phyloP scores from a whole-genome alignment of 2,797 vertebrate species.

The Naso thynnoides region DNA sequence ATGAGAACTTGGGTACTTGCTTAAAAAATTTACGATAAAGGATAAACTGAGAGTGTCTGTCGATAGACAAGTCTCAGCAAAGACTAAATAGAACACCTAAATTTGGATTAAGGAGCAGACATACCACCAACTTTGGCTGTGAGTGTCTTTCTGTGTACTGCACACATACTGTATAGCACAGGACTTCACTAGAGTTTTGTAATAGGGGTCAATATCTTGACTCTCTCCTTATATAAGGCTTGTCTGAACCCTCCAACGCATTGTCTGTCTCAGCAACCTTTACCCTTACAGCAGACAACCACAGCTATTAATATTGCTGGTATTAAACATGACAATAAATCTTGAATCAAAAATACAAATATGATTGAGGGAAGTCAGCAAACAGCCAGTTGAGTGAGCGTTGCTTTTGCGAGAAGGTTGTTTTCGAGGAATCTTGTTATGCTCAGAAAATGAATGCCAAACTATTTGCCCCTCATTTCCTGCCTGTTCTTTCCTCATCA shows the following conservation, averaged over 20 bases:
- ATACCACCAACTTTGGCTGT: slow-evolving; percentile 24
- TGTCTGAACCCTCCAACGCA: slow-evolving; percentile 62
- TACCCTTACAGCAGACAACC: slow-evolving; percentile 71
- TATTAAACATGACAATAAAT: slow-evolving; percentile 70
- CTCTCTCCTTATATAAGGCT: slow-evolving; percentile 60
- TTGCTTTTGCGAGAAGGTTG: slow-evolving; percentile 80
- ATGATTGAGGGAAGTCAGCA: slow-evolving; percentile 79
- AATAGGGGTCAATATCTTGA: slow-evolving; percentile 64
- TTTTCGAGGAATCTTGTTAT: slow-evolving; percentile 62
- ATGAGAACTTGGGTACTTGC: slow-evolving; percentile 79
- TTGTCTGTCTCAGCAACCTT: slow-evolving; percentile 80
- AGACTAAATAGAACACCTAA: slow-evolving; percentile 74
- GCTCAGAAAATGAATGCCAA: slow-evolving; percentile 47
- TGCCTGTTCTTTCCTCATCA: slow-evolving; percentile 15
- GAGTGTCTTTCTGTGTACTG: slow-evolving; percentile 15
- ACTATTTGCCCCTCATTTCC: slow-evolving; percentile 39
- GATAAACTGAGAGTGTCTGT: slow-evolving; percentile 66
- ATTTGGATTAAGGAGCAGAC: slow-evolving; percentile 72
- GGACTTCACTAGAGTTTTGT: slow-evolving; percentile 41
- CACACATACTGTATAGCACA: slow-evolving; percentile 20
- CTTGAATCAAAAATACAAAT: slow-evolving; percentile 81
- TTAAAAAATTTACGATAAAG: slow-evolving; percentile 76
- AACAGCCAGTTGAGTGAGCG: slow-evolving; percentile 69
- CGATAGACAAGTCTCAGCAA: slow-evolving; percentile 66
- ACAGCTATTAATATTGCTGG: slow-evolving; percentile 77